These are phyloP conservation scores for Pitangus sulphuratus DNA, from an alignment of 2,797 vertebrate genomes.

Conservation along the genomic window DNA sequence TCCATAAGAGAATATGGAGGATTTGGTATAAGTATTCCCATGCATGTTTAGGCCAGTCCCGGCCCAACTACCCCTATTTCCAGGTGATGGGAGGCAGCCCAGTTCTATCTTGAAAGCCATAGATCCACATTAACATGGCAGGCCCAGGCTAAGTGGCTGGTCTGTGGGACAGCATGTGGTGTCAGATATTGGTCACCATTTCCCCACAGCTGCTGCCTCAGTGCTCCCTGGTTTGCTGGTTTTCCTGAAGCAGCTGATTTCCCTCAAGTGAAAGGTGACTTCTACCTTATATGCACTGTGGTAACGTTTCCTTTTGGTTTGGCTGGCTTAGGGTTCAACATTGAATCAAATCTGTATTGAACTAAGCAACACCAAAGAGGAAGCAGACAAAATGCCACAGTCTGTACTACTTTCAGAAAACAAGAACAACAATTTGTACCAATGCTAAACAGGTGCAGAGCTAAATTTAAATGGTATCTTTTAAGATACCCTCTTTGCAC, in stretches of 20 bases:
- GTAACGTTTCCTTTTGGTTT: neutral
- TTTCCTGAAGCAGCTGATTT: neutral
- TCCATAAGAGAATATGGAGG: neutral
- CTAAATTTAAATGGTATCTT: neutral
- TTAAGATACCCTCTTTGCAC: neutral
- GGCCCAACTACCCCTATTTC: neutral
- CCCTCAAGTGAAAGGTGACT: neutral
- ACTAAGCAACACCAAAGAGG: neutral
- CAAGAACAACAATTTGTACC: neutral
- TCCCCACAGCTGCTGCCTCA: neutral
- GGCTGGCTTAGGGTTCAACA: neutral
- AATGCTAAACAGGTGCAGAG: neutral
- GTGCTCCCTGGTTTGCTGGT: neutral
- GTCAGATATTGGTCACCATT: neutral
- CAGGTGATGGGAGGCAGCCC: neutral
- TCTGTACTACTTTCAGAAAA: neutral
- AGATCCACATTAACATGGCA: fast-evolving
- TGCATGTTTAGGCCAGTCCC: neutral
- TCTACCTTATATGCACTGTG: neutral
- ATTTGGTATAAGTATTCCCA: neutral
- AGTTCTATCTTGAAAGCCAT: neutral
- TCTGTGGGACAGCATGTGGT: neutral
- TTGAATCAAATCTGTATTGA: neutral
- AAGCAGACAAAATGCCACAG: neutral
- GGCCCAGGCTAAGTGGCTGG: neutral